These are phyloP conservation scores for Enteromius viviparus DNA, from an alignment of 2,797 vertebrate genomes.

Conservation along the genomic window DNA sequence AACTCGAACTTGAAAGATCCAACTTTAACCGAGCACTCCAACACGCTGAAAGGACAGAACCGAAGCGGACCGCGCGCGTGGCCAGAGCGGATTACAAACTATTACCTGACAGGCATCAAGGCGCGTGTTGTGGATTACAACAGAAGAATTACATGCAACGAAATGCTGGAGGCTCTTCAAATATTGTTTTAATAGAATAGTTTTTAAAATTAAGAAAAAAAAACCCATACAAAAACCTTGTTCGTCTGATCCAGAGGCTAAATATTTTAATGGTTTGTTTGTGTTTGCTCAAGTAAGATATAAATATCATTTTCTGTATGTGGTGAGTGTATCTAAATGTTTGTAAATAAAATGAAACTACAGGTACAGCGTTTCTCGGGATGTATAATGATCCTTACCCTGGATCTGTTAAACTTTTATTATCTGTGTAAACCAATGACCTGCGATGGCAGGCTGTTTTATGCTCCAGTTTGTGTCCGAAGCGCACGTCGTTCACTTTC, in stretches of 20 bases:
- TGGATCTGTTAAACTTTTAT: slow-evolving; percentile 35
- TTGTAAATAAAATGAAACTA: slow-evolving; percentile 73
- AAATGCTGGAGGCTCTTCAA: slow-evolving; percentile 81
- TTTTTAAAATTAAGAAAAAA: slow-evolving; percentile 67
- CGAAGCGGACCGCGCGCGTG: slow-evolving; percentile 42
- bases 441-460: slow-evolving; percentile 39
- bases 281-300: slow-evolving; percentile 77
- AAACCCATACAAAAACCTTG: slow-evolving; percentile 61
- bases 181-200: slow-evolving; percentile 82
- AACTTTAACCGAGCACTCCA: slow-evolving; percentile 81
- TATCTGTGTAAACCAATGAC: slow-evolving; percentile 33
- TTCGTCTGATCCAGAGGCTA: slow-evolving; percentile 70
- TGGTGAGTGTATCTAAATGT: slow-evolving; percentile 71
- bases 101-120: slow-evolving; percentile 59
- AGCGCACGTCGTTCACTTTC: slow-evolving; percentile 50
- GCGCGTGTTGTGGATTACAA: slow-evolving; percentile 65
- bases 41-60: slow-evolving; percentile 71
- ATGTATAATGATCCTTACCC: slow-evolving; percentile 19
- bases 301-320: slow-evolving; percentile 78
- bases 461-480: slow-evolving; percentile 42
- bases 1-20: slow-evolving; percentile 65
- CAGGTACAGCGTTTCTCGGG: slow-evolving; percentile 65
- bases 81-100: slow-evolving; percentile 58
- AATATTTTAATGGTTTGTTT: slow-evolving; percentile 77
- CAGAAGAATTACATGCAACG: slow-evolving; percentile 63